Percentiles rank a stretch among this genome's conserved stretches.
These are phyloP conservation scores for Emydura subglobosa DNA, from an alignment of 2,113 vertebrate genomes.

Conservation along the genomic window DNA sequence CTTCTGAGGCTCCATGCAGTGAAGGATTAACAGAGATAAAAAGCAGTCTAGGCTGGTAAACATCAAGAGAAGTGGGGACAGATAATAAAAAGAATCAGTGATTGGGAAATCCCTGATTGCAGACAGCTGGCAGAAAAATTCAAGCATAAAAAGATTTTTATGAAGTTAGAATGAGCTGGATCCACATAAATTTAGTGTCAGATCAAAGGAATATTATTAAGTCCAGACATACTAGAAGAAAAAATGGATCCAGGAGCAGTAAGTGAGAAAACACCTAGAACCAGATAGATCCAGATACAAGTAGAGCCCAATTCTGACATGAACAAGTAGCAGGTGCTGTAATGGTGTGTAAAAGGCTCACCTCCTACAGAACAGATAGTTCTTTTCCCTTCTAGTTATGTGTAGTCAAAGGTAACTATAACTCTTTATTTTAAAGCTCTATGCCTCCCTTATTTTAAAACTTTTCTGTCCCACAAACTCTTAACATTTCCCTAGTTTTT, in stretches of 20 bases:
- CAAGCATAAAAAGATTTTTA: conserved; percentile 56
- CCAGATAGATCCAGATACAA: conserved; percentile 10
- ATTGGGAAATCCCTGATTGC: conserved; percentile 56
- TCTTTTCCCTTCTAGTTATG: neutral
- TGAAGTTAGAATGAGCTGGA: conserved; percentile 58
- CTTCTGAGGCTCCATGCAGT: neutral
- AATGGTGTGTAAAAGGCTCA: neutral
- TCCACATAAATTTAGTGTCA: conserved; percentile 18
- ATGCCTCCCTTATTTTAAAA: neutral
- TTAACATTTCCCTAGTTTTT: neutral
- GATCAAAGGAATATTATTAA: conserved; percentile 27
- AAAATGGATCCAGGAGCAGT: neutral
- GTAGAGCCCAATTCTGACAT: neutral
- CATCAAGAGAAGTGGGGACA: conserved; percentile 56
- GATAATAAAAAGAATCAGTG: conserved; percentile 59
- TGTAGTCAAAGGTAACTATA: neutral
- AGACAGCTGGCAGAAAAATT: conserved; percentile 65
- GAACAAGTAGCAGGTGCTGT: neutral
- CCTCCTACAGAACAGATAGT: conserved; percentile 26
- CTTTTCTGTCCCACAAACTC: neutral
- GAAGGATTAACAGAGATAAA: conserved; percentile 44
- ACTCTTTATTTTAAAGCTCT: neutral
- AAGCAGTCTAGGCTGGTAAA: conserved; percentile 49
- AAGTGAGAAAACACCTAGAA: conserved; percentile 42
- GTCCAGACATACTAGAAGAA: conserved; percentile 29